These are phyloP conservation scores for Zaprionus davidi DNA, from an alignment of 1,140 invertebrate species.

Conservation along the genomic window DNA sequence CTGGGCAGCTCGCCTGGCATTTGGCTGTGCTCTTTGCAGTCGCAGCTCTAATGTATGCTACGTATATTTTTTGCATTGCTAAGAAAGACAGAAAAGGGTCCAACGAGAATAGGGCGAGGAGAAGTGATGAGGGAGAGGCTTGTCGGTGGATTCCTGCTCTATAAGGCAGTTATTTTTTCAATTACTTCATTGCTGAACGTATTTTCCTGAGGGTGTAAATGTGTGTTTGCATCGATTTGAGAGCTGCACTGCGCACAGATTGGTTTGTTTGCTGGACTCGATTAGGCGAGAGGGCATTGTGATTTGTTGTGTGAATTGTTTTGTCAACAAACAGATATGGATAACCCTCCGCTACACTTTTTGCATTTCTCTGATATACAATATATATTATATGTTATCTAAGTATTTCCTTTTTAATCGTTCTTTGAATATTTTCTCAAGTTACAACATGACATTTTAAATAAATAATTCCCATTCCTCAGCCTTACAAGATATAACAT, in stretches of 20 bases:
- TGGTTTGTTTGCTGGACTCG: constrained; percentile 57
- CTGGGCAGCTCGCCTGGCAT: constrained; percentile 9
- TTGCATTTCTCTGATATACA: no score
- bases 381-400: no score
- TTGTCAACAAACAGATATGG: constrained; percentile 24
- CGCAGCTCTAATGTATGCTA: constrained; percentile 53
- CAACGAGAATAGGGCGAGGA: not conserved
- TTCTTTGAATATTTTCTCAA: no score
- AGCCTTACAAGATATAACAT: not conserved
- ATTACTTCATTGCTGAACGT: constrained; percentile 69
- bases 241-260: constrained; percentile 19
- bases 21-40: constrained; percentile 36
- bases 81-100: not conserved
- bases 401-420: no score
- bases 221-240: constrained; percentile 10
- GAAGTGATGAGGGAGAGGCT: not conserved
- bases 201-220: not conserved
- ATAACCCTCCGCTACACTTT: not conserved
- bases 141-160: constrained; percentile 31
- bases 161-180: constrained; percentile 68
- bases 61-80: constrained; percentile 55
- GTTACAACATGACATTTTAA: not conserved
- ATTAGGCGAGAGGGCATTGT: constrained; percentile 57
- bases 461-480: not conserved
- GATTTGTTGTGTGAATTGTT: constrained; percentile 56